Conservation (phyloP, 92 coral and sea anemone genomes). For the Porites divaricata region DNA sequence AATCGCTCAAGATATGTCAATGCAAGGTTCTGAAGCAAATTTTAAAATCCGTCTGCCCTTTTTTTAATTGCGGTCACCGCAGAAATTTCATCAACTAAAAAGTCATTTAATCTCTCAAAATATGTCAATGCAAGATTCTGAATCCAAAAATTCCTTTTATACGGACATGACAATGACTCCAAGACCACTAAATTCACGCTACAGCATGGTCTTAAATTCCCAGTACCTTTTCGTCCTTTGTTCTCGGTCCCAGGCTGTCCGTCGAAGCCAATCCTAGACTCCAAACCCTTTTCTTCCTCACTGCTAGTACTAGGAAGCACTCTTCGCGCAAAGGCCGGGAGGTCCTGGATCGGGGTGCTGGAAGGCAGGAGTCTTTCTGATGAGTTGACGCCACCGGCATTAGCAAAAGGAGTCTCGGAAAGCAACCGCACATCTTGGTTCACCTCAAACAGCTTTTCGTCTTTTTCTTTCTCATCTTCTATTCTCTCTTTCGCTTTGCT, state of each 20-base stretch:
- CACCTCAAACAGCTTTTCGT: slow-evolving; percentile 30
- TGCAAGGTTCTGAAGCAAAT: too few relatives aligned
- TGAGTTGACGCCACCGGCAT: slow-evolving; percentile 25
- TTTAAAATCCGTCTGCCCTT: too few relatives aligned
- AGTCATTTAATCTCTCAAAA: background rate
- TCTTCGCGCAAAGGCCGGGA: slow-evolving; percentile 7
- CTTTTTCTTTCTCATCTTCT: slow-evolving; percentile 39
- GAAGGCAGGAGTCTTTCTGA: slow-evolving; percentile 36
- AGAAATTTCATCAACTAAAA: too few relatives aligned
- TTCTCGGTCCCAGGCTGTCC: slow-evolving; percentile 11
- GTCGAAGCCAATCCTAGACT: slow-evolving; percentile 7
- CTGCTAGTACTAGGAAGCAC: slow-evolving; percentile 21
- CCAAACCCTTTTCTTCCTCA: slow-evolving; percentile 26
- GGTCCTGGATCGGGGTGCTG: slow-evolving; percentile 37
- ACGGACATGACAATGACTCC: background rate
- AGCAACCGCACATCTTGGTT: slow-evolving; percentile 9
- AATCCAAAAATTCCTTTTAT: background rate
- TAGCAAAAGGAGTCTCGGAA: slow-evolving; percentile 8
- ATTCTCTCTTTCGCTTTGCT: background rate
- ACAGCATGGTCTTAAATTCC: background rate
- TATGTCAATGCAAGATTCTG: background rate
- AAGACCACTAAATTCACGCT: background rate
- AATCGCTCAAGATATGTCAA: too few relatives aligned
- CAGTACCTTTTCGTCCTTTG: slow-evolving; percentile 32
- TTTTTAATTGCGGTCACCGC: too few relatives aligned